Evolutionary conservation across 2,888 invertebrate species (phyloP), one percentile per base, ranked within the genome.

Genomic region (Colostygia pectinataria): DNA sequence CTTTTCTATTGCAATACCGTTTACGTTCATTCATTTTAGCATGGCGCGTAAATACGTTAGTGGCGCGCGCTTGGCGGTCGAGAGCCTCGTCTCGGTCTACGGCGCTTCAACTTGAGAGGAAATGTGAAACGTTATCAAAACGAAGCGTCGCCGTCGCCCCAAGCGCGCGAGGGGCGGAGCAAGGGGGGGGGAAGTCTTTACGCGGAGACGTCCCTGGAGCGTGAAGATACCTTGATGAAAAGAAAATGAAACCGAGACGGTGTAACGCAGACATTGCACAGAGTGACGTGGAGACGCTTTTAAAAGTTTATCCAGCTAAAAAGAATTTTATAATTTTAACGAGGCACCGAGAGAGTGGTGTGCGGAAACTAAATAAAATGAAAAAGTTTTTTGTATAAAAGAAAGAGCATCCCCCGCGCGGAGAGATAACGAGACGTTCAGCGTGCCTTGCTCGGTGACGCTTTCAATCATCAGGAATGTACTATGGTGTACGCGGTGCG

Each of bases 211-310:
- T 69, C 74, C 66, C 68, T 68, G 58, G 71, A 79, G 80, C 81
- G 77, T 77, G 73, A 80, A 81, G 72, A 75, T 73, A 72, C 76
- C 77, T 75, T 79, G 78, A 83, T 83, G 81, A 83, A 83, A 82
- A 81, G 81, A 83, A 81, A 82, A 83, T 82, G 80, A 81, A 76
- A 74, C 76, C 63, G 67, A 66, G 67, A 68, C 67, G 68, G 65
- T 53, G 62, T 59, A 55, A 56, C 63, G 62, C 60, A 63, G 64
- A 52, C 59, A 37, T 38, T 9, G 56, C 53, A 37, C 43, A 28
- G 43, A 27, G 33, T 28, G 51, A 45, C 51, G 46, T 25, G 24
- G 36, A 12, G 40, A 24, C 33, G 43, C 36, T 32, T 40, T 46
- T 32, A 51, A 50, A 24, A 53, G 8, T 55, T 52, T 55, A 55